Base-by-base conservation (phyloP, 2,797 vertebrate genomes). In the Typhlichthys subterraneus region DNA sequence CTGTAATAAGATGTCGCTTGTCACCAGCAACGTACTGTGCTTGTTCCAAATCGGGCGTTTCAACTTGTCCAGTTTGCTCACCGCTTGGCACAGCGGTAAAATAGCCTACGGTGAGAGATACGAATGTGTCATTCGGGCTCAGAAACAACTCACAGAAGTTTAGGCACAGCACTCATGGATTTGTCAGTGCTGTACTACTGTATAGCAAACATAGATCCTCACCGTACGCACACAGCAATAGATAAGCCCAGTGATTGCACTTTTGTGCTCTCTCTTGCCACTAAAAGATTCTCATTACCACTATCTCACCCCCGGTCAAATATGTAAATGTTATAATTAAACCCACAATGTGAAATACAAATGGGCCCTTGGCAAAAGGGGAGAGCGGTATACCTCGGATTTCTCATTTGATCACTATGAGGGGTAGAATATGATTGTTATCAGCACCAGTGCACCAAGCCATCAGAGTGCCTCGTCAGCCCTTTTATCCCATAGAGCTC, bases 291-390 rank as follows among this genome's bases (percentile, higher is more conserved):
- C 57, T 70, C 54, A 83, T 82, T 81, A 77, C 46, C 47, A 23
- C 67, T 73, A 58, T 72, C 70, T 70, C 69, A 72, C 73, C 68
- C 70, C 47, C 59, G 77, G 74, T 81, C 66, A 78, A 74, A 85
- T 78, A 70, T 79, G 63, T 65, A 81, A 85, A 86, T 79, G 5
- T 74, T 75, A 72, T 70, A 33, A 75, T 82, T 73, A 61, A 45
- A 70, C 48, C 81, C 58, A 59, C 42, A 56, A 57, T 72, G 61
- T 63, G 64, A 76, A 66, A 11, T 64, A 53, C 59, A 76, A 75
- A 78, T 47, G 67, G 45, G 72, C 61, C 59, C 70, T 50, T 61
- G 59, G 54, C 59, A 59, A 29, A 47, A 59, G 29, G 55, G 55
- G 38, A 51, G 65, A 53, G 42, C 54, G 6, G 12, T 48, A 31